Base-by-base conservation (phyloP, 2,113 vertebrate species). In the Chloropsis cyanopogon region DNA sequence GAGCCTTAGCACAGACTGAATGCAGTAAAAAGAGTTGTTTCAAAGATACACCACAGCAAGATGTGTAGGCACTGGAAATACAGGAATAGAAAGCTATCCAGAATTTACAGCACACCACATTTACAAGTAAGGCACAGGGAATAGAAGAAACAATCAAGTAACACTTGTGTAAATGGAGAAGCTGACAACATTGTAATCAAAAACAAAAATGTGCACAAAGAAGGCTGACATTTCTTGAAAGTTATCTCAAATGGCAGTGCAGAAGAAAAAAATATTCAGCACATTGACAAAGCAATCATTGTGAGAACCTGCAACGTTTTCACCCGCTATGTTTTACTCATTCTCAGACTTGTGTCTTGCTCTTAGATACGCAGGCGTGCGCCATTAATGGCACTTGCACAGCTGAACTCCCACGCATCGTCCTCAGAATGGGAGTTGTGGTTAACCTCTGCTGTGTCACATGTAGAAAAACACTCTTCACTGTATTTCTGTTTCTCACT, bases 381-480 rank as follows among this genome's bases (percentile, higher is more conserved):
- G 39, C 49, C 80, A 80, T 92, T 93, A 95, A 96, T 82, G 86
- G 82, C 66, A 91, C 85, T 86, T 47, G 56, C 92, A 78, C 56
- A 89, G 79, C 1, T 91, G 54, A 95, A 90, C 88, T 96, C 86
- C 82, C 76, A 92, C 70, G 14, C 42, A 69, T 66, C 69, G 65
- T 39, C 56, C 91, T 92, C 71, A 50, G 85, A 94, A 94, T 11
- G 21, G 71, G 70, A 94, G 78, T 3, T 92, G 85, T 68, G 72
- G 77, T 73, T 95, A 93, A 93, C 86, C 76, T 92, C 75, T 77
- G 41, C 25, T 20, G 37, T 23, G 47, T 64, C 84, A 88, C 49
- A 59, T 3, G 10, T 53, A 33, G 90, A 95, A 80, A 90, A 70
- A n/a, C 4, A 41, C 39, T 86, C 46, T 15, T 87, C 49, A 49